Percentiles rank a stretch among this genome's conserved stretches.
Evolutionary conservation across 2,113 vertebrate species (phyloP).

Genomic region (Sarotherodon lohbergeri): DNA sequence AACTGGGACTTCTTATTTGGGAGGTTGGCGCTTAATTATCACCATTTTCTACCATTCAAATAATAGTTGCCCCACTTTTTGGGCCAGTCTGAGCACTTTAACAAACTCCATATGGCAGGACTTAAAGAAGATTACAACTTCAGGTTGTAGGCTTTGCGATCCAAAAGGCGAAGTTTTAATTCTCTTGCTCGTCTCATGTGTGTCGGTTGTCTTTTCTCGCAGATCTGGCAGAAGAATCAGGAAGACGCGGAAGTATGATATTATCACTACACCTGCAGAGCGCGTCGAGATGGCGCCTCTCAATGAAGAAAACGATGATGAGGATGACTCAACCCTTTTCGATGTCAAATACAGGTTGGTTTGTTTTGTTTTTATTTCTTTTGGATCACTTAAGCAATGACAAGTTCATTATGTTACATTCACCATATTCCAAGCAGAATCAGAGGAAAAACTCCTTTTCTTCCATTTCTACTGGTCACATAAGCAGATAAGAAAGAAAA

Average conservation of each 20-base stretch:
- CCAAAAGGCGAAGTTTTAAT: not conserved
- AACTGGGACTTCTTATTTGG: not conserved
- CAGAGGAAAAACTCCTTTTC: not conserved
- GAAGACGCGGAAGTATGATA: constrained; percentile 94
- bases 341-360: constrained; percentile 93
- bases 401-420: not conserved
- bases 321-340: constrained; percentile 90
- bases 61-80: not conserved
- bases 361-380: not conserved
- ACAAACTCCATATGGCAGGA: not conserved
- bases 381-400: not conserved
- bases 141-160: not conserved
- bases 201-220: not conserved
- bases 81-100: not conserved
- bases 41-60: not conserved
- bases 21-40: not conserved
- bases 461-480: not conserved
- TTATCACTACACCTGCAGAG: constrained; percentile 92
- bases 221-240: constrained; percentile 86
- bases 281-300: constrained; percentile 95
- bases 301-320: constrained; percentile 85
- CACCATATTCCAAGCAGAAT: not conserved
- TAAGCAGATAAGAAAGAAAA: not conserved
- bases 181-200: not conserved
- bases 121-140: not conserved